Evolutionary conservation across 2,888 invertebrate species (phyloP), one percentile per base, ranked within the genome.

Genomic region (Chromoteleia sp.): DNA sequence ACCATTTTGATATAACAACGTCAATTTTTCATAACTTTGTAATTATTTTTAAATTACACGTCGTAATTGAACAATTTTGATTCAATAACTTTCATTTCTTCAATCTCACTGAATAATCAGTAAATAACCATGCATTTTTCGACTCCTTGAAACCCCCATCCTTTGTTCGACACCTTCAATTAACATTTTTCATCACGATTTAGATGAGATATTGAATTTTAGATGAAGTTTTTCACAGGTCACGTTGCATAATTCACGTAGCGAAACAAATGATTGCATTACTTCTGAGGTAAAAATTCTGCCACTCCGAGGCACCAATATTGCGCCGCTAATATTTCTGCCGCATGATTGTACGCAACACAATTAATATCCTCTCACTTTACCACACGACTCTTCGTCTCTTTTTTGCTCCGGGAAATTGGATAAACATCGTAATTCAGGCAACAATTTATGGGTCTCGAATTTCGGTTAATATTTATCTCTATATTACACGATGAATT

Each of bases 371-470:
- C 36, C 58, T 45, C 39, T 58, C 50, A 68, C 56, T 68, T 67
- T 54, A 36, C 36, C 48, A 15, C 25, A 15, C 12, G 21, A 33
- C 36, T 58, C 48, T 70, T 41, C 39, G n/a, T 33, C n/a, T n/a
- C 15, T 39, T 56, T 45, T 45, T 45, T 14, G 6, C 7, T 10
- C 3, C 33, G n/a, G 36, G 19, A 68, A 68, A 68, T 68, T 68
- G 56, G 29, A 56, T 56, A 68, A 68, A 68, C 56, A 68, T 45
- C 56, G 39, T 56, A 68, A 56, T 30, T 68, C 56, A 21, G 45
- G 15, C 19, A 2, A 6, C 5, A 56, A 68, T 68, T 68, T 56
- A 68, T 45, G 56, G 30, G 14, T 25, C 68, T 68, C 54, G 21
- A 68, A 68, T 56, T 56, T 56, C 41, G 52, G 25, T 41, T 67